Conservation (phyloP, 2,113 vertebrate genomes). For the Riparia riparia region DNA sequence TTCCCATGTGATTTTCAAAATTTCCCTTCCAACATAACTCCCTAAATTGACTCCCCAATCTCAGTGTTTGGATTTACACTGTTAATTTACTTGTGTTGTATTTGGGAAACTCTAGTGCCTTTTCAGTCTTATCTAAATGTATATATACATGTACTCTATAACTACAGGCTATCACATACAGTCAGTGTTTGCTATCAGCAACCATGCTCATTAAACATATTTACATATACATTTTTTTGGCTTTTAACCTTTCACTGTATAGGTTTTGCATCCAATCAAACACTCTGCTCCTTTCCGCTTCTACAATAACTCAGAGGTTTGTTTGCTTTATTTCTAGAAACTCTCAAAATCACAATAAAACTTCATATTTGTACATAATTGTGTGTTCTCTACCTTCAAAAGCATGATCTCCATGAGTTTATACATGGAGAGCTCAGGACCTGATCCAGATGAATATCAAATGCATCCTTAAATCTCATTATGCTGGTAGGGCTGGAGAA, state of each 20-base stretch:
- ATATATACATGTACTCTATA: conserved; percentile 37
- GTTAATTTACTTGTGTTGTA: conserved; percentile 6
- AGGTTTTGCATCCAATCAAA: background rate
- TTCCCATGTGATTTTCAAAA: background rate
- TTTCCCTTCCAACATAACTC: background rate
- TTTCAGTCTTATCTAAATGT: conserved; percentile 37
- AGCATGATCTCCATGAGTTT: background rate
- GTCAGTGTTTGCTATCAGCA: background rate
- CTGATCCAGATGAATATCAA: background rate
- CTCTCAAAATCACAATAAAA: background rate
- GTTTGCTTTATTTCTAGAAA: background rate
- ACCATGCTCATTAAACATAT: background rate
- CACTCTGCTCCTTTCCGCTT: background rate
- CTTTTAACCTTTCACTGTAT: background rate
- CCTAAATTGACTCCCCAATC: background rate
- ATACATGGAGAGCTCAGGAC: background rate
- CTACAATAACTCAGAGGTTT: background rate
- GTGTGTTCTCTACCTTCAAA: background rate
- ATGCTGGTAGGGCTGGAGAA: background rate
- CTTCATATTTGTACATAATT: background rate
- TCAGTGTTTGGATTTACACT: background rate
- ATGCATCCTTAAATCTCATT: background rate
- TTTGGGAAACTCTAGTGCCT: conserved; percentile 62
- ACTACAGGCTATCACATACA: background rate
- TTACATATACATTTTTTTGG: background rate